Evolutionary conservation across 2,113 vertebrate genomes (phyloP).

Genomic region (Glaucidium brasilianum): DNA sequence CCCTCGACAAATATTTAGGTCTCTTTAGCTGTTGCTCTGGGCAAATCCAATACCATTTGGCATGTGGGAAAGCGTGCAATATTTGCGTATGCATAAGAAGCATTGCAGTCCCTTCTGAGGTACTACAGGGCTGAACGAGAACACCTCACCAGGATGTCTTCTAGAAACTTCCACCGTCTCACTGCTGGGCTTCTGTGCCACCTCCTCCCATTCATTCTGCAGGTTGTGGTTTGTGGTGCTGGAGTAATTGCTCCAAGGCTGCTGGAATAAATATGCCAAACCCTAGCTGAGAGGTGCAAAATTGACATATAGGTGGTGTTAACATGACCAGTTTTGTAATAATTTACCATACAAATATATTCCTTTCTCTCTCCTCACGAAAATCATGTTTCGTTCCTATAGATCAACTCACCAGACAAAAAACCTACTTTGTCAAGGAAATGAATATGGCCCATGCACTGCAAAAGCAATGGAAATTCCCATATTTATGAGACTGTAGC

Average conservation of each 20-base stretch:
- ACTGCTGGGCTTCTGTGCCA: neutral
- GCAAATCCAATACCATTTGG: neutral
- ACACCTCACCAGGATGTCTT: neutral
- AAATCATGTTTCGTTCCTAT: neutral
- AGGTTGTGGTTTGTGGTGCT: neutral
- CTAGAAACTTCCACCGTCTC: neutral
- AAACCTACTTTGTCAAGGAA: neutral
- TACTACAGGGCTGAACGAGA: rapidly evolving
- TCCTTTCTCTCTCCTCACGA: neutral
- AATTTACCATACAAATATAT: neutral
- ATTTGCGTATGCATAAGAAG: neutral
- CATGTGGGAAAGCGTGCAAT: neutral
- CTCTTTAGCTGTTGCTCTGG: neutral
- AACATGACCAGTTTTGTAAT: neutral
- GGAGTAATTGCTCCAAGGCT: neutral
- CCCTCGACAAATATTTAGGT: neutral
- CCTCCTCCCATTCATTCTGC: neutral
- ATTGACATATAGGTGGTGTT: neutral
- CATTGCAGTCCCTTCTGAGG: neutral
- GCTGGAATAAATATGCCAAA: neutral
- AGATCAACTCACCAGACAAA: neutral
- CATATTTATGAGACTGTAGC: neutral
- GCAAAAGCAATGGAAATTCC: neutral
- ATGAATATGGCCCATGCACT: neutral
- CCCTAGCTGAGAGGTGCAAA: neutral